Base-by-base conservation (phyloP, 2,797 vertebrate genomes). In the Lagocephalus sceleratus region DNA sequence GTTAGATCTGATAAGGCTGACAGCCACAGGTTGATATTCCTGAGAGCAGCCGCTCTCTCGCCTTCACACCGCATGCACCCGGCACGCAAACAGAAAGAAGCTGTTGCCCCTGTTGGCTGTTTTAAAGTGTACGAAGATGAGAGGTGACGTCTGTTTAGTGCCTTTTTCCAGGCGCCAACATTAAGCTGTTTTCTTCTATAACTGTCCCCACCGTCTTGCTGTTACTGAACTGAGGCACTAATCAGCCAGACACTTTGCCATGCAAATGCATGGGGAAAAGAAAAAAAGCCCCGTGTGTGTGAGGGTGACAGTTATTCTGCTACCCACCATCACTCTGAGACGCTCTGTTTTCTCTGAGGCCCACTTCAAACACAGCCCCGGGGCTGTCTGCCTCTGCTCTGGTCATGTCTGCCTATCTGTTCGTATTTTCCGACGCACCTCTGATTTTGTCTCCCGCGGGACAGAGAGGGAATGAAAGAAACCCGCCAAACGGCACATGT, bases 1-100 rank as follows among this genome's bases (percentile, higher is more conserved):
- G 56, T 78, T 61, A 68, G 79, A 89, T 89, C 85, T 86, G 87
- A 89, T 88, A 87, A 89, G 59, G 60, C 60, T 81, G 81, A 88
- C 76, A 84, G 77, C 73, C 78, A 81, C 73, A 78, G 80, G 85
- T 85, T 81, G 84, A 85, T 80, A 79, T 82, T 85, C 83, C 82
- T 88, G 86, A 84, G 85, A 88, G 82, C 80, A 87, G 78, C 65
- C 73, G 63, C 65, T 55, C 60, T 81, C 64, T 75, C 55, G 66
- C 39, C 76, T 88, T 88, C 86, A 85, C 87, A 87, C 72, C 20
- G 5, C 35, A 38, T n/a, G 62, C 40, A 17, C 39, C 68, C 68
- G 57, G 72, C 60, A 74, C 65, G 78, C 60, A 71, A 39, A 58
- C 76, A 60, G 43, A 76, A 75, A 71, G 58, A 57, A 38, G 52